Evolutionary conservation across 2,797 vertebrate genomes (phyloP).

Genomic region (Cetoscarus ocellatus): DNA sequence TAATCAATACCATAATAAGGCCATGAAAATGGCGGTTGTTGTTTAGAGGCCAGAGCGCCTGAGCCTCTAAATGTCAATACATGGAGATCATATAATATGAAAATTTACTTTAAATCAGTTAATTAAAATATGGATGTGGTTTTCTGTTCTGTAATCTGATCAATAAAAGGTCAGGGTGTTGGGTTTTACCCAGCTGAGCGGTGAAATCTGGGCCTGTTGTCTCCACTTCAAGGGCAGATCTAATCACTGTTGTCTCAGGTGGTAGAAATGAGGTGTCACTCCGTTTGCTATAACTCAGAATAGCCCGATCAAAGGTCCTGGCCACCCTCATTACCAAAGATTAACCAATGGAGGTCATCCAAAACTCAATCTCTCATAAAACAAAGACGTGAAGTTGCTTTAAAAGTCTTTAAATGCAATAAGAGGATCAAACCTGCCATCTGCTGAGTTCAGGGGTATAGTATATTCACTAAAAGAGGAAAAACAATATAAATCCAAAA

Average conservation of each 20-base stretch:
- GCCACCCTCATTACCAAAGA: constrained; percentile 14
- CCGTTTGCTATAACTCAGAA: constrained; percentile 44
- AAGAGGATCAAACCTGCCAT: not conserved
- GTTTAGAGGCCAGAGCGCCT: constrained; percentile 34
- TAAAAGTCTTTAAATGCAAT: constrained; percentile 39
- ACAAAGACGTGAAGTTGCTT: constrained; percentile 14
- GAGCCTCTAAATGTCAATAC: not conserved
- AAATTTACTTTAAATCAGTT: not conserved
- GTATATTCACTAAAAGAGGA: too few relatives aligned
- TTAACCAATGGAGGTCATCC: constrained; percentile 42
- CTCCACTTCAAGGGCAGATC: constrained; percentile 46
- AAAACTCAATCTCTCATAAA: constrained; percentile 18
- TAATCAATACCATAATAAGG: constrained; percentile 79
- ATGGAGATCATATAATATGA: constrained; percentile 12
- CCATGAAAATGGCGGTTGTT: constrained; percentile 55
- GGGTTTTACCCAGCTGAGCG: not conserved
- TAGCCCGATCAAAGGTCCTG: constrained; percentile 11
- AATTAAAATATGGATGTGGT: constrained; percentile 7
- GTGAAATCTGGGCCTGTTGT: constrained; percentile 13
- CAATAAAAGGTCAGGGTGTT: constrained; percentile 20
- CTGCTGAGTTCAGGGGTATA: constrained; percentile 8
- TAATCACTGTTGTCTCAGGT: constrained; percentile 61
- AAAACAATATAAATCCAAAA: not conserved
- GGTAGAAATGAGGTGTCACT: constrained; percentile 57
- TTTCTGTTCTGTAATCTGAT: constrained; percentile 20